Percentiles rank a stretch among this genome's conserved stretches.
Conservation (phyloP, 2,797 vertebrate genomes). For the Morelia viridis region DNA sequence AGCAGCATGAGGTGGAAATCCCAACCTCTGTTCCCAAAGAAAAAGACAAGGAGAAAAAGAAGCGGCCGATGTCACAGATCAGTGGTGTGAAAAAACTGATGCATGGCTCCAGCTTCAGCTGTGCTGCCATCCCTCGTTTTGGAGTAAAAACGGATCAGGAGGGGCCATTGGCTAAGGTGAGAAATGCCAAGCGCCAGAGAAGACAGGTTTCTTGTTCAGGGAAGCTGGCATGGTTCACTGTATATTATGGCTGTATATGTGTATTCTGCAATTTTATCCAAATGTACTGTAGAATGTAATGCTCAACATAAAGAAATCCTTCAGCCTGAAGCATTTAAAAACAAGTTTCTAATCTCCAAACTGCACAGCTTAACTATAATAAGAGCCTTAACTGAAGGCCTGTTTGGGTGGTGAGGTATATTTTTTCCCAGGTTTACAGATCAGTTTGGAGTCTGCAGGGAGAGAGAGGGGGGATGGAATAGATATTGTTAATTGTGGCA, state of each 20-base stretch:
- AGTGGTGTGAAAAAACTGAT: constrained; percentile 80
- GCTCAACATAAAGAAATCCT: background rate
- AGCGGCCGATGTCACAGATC: constrained; percentile 87
- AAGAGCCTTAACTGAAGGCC: background rate
- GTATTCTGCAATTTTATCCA: background rate
- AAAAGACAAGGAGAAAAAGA: constrained; percentile 83
- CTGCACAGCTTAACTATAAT: background rate
- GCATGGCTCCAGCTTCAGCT: constrained; percentile 72
- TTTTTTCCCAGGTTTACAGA: background rate
- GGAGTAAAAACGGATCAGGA: constrained; percentile 87
- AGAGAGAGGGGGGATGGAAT: background rate
- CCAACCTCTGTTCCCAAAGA: constrained; percentile 73
- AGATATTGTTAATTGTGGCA: background rate
- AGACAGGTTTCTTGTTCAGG: background rate
- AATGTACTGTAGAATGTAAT: background rate
- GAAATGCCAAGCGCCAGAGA: background rate
- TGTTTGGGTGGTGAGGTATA: too few species aligned
- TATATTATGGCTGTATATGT: background rate
- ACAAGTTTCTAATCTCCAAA: background rate
- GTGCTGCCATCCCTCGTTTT: constrained; percentile 81
- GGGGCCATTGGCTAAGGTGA: constrained; percentile 83
- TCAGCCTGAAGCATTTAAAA: background rate
- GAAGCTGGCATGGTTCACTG: background rate
- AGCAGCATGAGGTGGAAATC: constrained; percentile 89
- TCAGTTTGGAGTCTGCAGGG: background rate